Percentiles rank a stretch among this genome's conserved stretches.
phyloP scores from a whole-genome alignment of 2,888 invertebrate genomes.

The Imbricaverruca yamaguchii region DNA sequence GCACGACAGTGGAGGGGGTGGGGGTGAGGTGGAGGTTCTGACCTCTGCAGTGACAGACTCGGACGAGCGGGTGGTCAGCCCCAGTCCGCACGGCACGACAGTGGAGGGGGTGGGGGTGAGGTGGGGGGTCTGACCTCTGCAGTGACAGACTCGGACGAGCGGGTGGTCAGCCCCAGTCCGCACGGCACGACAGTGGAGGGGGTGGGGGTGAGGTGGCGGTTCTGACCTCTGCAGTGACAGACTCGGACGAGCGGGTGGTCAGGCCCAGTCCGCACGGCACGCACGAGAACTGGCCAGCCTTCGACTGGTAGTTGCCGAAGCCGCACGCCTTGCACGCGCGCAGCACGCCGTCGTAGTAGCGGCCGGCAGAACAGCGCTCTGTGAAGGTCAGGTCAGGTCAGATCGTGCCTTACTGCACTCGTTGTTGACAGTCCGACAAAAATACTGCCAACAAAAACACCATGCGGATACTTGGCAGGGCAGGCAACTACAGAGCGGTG shows the following conservation, averaged over 20 bases:
- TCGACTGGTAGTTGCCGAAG: conserved; percentile 85
- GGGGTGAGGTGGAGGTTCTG: too few species aligned
- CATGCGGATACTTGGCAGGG: too few species aligned
- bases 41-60: conserved; percentile 64
- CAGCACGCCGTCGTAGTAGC: conserved; percentile 81
- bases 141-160: conserved; percentile 81
- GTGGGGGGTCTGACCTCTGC: conserved; percentile 32
- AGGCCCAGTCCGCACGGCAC: conserved; percentile 80
- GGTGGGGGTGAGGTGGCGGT: too few species aligned
- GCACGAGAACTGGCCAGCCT: conserved; percentile 83
- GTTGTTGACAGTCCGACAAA: too few species aligned
- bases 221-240: conserved; percentile 54
- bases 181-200: conserved; percentile 53
- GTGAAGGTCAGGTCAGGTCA: background rate
- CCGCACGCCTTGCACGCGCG: conserved; percentile 87
- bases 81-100: conserved; percentile 79
- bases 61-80: conserved; percentile 81
- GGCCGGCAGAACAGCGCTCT: conserved; percentile 86
- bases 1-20: too few species aligned
- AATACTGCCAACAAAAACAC: too few species aligned
- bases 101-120: too few species aligned
- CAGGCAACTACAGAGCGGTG: too few species aligned
- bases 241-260: conserved; percentile 83
- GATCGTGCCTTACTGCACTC: too few species aligned
- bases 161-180: conserved; percentile 82